Base-by-base conservation (phyloP, 2,113 vertebrate genomes). In the Psephotus haematonotus region DNA sequence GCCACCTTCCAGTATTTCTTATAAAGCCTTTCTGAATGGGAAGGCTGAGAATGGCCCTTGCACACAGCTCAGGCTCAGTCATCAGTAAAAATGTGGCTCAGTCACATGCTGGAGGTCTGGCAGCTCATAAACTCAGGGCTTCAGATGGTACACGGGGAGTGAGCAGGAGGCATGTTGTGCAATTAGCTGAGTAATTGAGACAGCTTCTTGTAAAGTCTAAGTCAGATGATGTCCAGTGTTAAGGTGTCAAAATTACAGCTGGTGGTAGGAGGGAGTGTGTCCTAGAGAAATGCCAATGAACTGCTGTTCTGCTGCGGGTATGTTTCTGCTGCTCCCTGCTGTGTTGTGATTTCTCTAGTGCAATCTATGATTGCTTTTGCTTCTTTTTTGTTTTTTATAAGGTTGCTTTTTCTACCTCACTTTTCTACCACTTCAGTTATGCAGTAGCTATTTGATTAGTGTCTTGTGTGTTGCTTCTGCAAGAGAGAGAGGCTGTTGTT, bases 111-210 rank as follows among this genome's bases (percentile, higher is more conserved):
- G 31, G 50, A 53, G 60, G 23, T 76, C 87, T 88, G 91, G 43
- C 86, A 88, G 92, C 90, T 90, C 60, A 44, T 65, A 65, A 91
- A 76, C 63, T 60, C 24, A 3, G 57, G 39, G 43, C 65, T 90
- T 92, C 62, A 65, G 29, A 6, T 81, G 31, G 76, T 70, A 59
- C 53, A 14, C 24, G 55, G 65, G 53, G 37, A 95, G 49, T 25
- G 86, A 78, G 62, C 4, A 60, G 87, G 47, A 93, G 50, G 57
- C 28, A 68, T 7, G 2, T 37, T 52, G 53, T 70, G 39, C 50
- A 96, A 50, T 94, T 91, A 91, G 72, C 64, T 72, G 63, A 67
- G 82, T 53, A 91, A 74, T 78, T 86, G 69, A 80, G 77, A 67
- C 33, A 27, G 64, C 72, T 86, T 65, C 71, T 83, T 86, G 17